phyloP scores from a whole-genome alignment of 2,888 invertebrate species.

The Schizotus pectinicornis region DNA sequence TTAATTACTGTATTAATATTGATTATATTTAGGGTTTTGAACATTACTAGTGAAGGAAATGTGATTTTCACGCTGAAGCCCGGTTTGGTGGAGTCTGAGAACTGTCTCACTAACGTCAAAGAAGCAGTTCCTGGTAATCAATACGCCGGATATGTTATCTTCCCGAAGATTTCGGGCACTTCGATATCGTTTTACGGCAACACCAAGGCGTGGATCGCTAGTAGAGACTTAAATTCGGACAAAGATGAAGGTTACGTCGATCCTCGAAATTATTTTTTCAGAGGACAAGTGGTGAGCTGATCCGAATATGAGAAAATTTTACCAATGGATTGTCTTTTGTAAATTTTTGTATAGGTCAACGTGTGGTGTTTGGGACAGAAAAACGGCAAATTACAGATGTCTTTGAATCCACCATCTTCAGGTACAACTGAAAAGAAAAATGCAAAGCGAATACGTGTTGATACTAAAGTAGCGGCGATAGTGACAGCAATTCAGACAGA shows the following conservation, averaged over 20 bases:
- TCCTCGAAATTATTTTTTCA: conserved; percentile 60
- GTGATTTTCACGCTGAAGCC: conserved; percentile 71
- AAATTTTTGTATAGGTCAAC: conserved; percentile 57
- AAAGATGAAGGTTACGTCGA: conserved; percentile 39
- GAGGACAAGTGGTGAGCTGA: conserved; percentile 65
- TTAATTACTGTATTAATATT: too few relatives aligned
- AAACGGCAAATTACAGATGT: conserved; percentile 58
- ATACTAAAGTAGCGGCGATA: conserved; percentile 56
- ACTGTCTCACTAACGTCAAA: conserved; percentile 61
- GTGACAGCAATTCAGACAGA: conserved; percentile 50
- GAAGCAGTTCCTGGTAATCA: conserved; percentile 61
- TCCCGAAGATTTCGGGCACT: conserved; percentile 60
- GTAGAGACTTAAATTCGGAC: conserved; percentile 44
- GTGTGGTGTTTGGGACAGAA: conserved; percentile 59
- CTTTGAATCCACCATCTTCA: conserved; percentile 46
- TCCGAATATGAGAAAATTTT: background rate
- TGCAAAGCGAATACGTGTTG: conserved; percentile 41
- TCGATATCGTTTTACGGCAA: conserved; percentile 67
- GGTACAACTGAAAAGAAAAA: conserved; percentile 34
- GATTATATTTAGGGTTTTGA: conserved; percentile 61
- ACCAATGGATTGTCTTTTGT: background rate
- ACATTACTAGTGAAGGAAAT: conserved; percentile 58
- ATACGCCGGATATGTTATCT: conserved; percentile 64
- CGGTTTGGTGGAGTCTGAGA: conserved; percentile 65
- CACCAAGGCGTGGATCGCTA: conserved; percentile 60